A percentile compares a stretch with the other conserved stretches of the same genome.
Conservation (phyloP, 2,888 invertebrate genomes). For the Tanytarsus gracilentus region DNA sequence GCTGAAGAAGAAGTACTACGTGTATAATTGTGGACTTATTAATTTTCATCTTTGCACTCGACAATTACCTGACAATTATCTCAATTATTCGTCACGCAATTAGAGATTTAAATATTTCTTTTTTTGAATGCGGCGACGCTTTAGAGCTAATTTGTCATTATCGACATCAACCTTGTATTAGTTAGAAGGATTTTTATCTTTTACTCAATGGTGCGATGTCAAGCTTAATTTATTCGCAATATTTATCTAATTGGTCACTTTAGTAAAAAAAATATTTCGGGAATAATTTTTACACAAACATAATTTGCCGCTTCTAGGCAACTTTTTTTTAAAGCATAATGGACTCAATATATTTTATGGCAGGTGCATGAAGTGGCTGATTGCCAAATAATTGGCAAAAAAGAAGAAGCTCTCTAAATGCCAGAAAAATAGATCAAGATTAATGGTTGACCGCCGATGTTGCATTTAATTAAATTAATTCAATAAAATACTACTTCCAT, state of each 20-base stretch:
- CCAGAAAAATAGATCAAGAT: slow-evolving; percentile 3
- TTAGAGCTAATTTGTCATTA: no score
- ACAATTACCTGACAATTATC: slow-evolving; percentile 10
- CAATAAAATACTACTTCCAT: slow-evolving; percentile 2
- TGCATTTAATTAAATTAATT: slow-evolving; percentile 13
- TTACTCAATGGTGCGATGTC: no score
- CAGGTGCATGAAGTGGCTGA: slow-evolving; percentile 2
- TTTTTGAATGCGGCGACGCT: no score
- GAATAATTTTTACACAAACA: no score
- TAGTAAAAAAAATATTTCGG: no score
- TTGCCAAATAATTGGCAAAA: slow-evolving; percentile 5
- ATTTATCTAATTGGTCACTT: no score
- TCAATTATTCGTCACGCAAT: neutral
- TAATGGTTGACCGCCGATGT: neutral
- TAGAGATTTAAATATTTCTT: neutral
- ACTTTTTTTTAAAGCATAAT: no score
- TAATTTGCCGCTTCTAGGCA: no score
- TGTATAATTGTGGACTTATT: neutral
- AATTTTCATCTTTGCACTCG: slow-evolving; percentile 2
- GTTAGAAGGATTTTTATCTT: no score
- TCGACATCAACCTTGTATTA: no score
- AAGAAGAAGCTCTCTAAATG: neutral
- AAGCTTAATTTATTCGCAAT: no score
- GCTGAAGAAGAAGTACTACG: neutral
- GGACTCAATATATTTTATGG: neutral